Percentiles rank a stretch among this genome's conserved stretches.
These are phyloP conservation scores for Melieria picta DNA, from an alignment of 2,888 invertebrate genomes.

Conservation along the genomic window DNA sequence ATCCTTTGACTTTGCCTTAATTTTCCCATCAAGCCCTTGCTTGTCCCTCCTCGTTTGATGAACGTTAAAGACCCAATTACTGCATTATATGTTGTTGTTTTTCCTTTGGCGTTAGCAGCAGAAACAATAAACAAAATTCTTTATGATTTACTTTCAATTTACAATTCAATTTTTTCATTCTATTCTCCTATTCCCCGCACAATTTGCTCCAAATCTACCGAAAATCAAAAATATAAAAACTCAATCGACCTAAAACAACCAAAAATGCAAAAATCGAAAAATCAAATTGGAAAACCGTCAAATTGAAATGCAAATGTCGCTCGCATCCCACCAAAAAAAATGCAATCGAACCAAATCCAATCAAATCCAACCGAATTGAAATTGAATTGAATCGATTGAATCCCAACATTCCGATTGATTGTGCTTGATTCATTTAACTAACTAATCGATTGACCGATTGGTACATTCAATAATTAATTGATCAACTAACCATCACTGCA, in stretches of 20 bases:
- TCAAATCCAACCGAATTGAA: slow-evolving; percentile 43
- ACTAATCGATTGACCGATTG: too few relatives aligned
- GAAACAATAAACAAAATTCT: slow-evolving; percentile 45
- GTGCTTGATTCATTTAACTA: slow-evolving; percentile 5
- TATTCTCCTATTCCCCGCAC: slow-evolving; percentile 43
- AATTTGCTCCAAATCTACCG: slow-evolving; percentile 17
- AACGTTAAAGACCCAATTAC: background rate
- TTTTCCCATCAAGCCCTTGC: too few relatives aligned
- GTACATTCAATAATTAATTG: too few relatives aligned
- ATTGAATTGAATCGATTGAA: slow-evolving; percentile 29
- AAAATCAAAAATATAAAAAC: slow-evolving; percentile 30
- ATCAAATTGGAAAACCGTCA: slow-evolving; percentile 31
- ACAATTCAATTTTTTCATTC: slow-evolving; percentile 45
- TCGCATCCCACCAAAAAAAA: slow-evolving; percentile 7
- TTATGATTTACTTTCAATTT: slow-evolving; percentile 46
- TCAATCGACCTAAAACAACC: slow-evolving; percentile 26
- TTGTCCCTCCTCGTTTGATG: too few relatives aligned
- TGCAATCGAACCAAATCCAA: slow-evolving; percentile 40
- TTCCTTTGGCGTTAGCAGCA: background rate
- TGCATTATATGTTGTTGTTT: slow-evolving; percentile 16
- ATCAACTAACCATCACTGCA: too few relatives aligned
- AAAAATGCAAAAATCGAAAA: slow-evolving; percentile 14
- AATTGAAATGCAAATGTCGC: slow-evolving; percentile 15
- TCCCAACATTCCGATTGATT: slow-evolving; percentile 25
- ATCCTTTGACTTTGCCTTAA: too few relatives aligned